These are phyloP conservation scores for Neomorphus geoffroyi DNA, from an alignment of 2,797 vertebrate genomes.

Conservation along the genomic window DNA sequence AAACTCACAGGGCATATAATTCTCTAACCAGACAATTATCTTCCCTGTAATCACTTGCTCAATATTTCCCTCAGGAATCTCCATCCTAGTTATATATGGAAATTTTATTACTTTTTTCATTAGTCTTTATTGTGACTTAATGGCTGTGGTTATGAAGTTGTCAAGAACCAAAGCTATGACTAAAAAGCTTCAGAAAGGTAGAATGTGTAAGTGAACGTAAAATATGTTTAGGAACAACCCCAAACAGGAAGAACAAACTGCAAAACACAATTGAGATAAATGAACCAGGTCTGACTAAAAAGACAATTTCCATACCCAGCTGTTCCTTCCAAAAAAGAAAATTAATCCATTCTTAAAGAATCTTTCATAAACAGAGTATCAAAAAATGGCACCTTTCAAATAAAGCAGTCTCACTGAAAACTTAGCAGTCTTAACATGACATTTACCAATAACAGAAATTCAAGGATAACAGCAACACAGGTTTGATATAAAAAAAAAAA, in stretches of 20 bases:
- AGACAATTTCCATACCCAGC: background rate
- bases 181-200: constrained; percentile 58
- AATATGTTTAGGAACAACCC: constrained; percentile 28
- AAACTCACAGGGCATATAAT: constrained; percentile 66
- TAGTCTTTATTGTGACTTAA: constrained; percentile 61
- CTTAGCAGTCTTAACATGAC: background rate
- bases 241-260: background rate
- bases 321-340: background rate
- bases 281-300: background rate
- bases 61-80: constrained; percentile 68
- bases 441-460: background rate
- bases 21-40: constrained; percentile 74
- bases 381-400: background rate
- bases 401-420: background rate
- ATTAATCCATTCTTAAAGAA: background rate
- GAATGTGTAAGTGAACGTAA: background rate
- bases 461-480: background rate
- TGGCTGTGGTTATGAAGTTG: constrained; percentile 51
- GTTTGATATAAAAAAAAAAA: background rate
- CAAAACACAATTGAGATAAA: constrained; percentile 22
- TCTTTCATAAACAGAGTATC: background rate
- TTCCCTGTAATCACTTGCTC: constrained; percentile 71
- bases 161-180: constrained; percentile 60
- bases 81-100: constrained; percentile 71
- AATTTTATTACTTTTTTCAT: constrained; percentile 72